Evolutionary conservation across 92 coral and sea anemone species (phyloP).

Genomic region (Parazoanthus atlanticus): DNA sequence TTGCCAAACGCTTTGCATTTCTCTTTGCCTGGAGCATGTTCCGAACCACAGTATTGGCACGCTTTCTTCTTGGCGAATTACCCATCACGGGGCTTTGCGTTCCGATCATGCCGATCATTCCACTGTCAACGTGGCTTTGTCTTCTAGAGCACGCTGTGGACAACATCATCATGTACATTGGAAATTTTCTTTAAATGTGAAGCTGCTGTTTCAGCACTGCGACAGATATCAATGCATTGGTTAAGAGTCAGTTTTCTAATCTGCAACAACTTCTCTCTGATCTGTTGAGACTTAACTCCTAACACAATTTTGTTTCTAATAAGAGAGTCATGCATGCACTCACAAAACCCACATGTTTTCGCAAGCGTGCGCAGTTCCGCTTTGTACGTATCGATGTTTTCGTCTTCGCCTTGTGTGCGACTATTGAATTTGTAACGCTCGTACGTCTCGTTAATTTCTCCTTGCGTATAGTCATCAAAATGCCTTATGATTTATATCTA

Average conservation of each 20-base stretch:
- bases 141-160: conserved; percentile 14
- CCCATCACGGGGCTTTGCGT: conserved; percentile 1
- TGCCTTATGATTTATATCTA: background rate
- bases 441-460: conserved; percentile 42
- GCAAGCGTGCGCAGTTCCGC: conserved; percentile 39
- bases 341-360: conserved; percentile 50
- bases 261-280: conserved; percentile 29
- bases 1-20: conserved; percentile 46
- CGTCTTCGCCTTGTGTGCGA: conserved; percentile 19
- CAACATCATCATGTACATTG: background rate
- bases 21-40: conserved; percentile 33
- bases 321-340: conserved; percentile 38
- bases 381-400: conserved; percentile 41
- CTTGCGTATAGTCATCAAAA: conserved; percentile 26
- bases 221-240: conserved; percentile 42
- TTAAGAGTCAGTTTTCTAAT: conserved; percentile 39
- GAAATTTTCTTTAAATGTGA: conserved; percentile 46
- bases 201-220: conserved; percentile 41
- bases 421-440: conserved; percentile 46
- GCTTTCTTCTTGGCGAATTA: background rate
- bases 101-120: conserved; percentile 11
- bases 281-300: conserved; percentile 38
- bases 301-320: conserved; percentile 46
- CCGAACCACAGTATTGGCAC: conserved; percentile 46
- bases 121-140: background rate